Percentiles rank a stretch among this genome's conserved stretches.
Evolutionary conservation across 2,888 invertebrate species (phyloP).

Genomic region (Artemia sp.): DNA sequence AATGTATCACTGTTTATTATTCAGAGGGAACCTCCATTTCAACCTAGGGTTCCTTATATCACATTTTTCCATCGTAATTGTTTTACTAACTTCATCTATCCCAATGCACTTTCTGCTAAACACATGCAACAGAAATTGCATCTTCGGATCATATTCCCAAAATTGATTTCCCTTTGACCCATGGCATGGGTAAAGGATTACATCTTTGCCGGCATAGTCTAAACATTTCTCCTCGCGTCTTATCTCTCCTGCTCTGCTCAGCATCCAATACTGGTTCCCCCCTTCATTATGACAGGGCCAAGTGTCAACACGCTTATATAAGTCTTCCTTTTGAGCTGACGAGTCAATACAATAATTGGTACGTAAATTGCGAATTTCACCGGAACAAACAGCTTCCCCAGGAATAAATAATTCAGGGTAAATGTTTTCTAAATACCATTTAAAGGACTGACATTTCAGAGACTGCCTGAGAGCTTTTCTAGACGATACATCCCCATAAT

Average conservation of each 20-base stretch:
- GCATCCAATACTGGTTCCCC: slow-evolving; percentile 82
- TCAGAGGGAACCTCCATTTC: too few species aligned
- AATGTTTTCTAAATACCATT: slow-evolving; percentile 94
- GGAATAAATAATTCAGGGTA: slow-evolving; percentile 98
- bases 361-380: slow-evolving; percentile 59
- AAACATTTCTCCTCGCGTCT: too few species aligned
- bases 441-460: slow-evolving; percentile 84
- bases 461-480: slow-evolving; percentile 61
- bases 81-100: too few species aligned
- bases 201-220: too few species aligned
- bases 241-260: slow-evolving; percentile 6
- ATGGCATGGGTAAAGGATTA: too few species aligned
- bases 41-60: too few species aligned
- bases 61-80: too few species aligned
- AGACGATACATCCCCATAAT: slow-evolving; percentile 78
- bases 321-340: slow-evolving; percentile 74
- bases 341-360: slow-evolving; percentile 82
- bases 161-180: too few species aligned
- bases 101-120: too few species aligned
- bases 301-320: slow-evolving; percentile 85
- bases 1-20: too few species aligned
- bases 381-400: slow-evolving; percentile 86
- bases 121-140: too few species aligned
- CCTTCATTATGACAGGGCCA: slow-evolving; percentile 98
- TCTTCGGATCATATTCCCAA: too few species aligned